Evolutionary conservation across 2,888 invertebrate genomes (phyloP), one percentile per base, ranked within the genome.

Genomic region (Sarcophaga rosellei): DNA sequence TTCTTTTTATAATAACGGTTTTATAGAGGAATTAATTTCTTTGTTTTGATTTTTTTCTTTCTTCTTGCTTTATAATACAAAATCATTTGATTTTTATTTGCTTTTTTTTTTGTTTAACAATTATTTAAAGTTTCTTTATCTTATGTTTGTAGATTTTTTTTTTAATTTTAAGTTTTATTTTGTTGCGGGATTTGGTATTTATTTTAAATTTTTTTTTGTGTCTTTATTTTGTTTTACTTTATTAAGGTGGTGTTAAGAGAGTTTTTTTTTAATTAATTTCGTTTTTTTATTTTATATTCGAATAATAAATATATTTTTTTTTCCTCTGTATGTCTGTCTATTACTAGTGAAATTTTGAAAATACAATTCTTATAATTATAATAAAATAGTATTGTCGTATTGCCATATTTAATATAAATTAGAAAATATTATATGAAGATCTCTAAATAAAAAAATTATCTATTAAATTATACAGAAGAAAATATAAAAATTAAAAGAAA

Each of bases 241-340:
- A n/a, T 57, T 44, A 84, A 84, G 86, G 86, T 86, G 86, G 86
- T 86, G 81, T 12, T 81, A 77, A 78, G 80, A 81, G 74, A 75
- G 74, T 62, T 65, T 65, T 68, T 57, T 81, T 72, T 84, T 61
- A 66, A n/a, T 73, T 66, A 68, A 20, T 35, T 59, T 21, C 63
- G 73, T 47, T 66, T 72, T 47, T 73, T 63, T 61, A 47, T 72
- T 65, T 65, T 8, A n/a, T 63, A 53, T 77, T 78, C 25, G 72
- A 45, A 79, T 85, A 85, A 66, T 72, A 86, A 86, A 82, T 82
- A 86, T 86, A 85, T 86, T 82, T 82, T 1, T 75, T 59, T 74
- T 74, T 45, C 8, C 35, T 69, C 44, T 75, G 44, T 66, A n/a
- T 65, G 25, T 45, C 44, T 44, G 57, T 63, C 23, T 20, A 73